phyloP scores from a whole-genome alignment of 2,113 vertebrate genomes.

The Cyanoderma ruficeps region DNA sequence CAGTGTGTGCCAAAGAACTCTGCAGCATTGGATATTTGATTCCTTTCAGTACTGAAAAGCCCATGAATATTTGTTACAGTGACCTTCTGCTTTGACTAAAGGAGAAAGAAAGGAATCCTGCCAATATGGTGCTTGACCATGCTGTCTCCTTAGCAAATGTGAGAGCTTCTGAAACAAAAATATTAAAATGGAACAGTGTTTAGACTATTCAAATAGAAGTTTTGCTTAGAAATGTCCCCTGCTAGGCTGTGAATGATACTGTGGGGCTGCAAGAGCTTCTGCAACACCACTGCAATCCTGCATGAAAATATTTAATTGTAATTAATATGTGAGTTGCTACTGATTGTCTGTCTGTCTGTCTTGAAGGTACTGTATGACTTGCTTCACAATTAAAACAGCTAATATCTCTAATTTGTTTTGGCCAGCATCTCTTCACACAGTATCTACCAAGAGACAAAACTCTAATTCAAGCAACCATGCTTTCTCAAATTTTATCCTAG shows the following conservation, averaged over 20 bases:
- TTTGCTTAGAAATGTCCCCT: not conserved
- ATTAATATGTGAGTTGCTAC: not conserved
- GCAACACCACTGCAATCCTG: not conserved
- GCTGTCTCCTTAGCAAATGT: not conserved
- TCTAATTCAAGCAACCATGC: not conserved
- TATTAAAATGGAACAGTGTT: not conserved
- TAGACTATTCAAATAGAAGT: not conserved
- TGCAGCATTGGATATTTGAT: not conserved
- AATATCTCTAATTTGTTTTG: not conserved
- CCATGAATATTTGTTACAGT: not conserved
- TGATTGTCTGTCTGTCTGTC: not conserved
- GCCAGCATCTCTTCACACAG: not conserved
- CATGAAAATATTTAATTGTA: not conserved
- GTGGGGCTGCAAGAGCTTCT: not conserved
- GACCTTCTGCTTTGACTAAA: conserved; percentile 16
- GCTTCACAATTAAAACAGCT: not conserved
- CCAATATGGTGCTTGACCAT: not conserved
- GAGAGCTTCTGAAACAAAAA: not conserved
- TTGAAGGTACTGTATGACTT: not conserved
- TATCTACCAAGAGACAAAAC: not conserved
- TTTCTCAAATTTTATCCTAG: not conserved
- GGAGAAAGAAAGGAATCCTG: not conserved
- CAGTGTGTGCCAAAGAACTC: not conserved
- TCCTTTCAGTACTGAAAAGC: not conserved
- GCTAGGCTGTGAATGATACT: not conserved